Conservation (phyloP, 2,797 vertebrate genomes). For the Epinephelus coioides region DNA sequence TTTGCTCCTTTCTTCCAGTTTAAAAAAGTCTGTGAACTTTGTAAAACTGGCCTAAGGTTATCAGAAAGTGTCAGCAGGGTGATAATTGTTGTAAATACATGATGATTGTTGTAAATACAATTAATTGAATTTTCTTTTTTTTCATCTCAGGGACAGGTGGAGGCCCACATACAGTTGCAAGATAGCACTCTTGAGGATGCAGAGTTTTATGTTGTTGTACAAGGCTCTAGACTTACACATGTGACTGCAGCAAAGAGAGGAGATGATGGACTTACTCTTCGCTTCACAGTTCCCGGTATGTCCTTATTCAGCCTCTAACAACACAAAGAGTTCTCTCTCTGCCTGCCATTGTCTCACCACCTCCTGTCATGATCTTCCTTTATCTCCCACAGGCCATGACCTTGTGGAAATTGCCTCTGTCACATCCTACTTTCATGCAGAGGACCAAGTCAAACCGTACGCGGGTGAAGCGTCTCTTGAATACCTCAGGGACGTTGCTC, state of each 20-base stretch:
- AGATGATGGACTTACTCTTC: conserved; percentile 61
- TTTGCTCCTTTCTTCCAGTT: conserved; percentile 5
- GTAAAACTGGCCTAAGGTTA: not conserved
- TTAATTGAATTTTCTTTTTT: conserved; percentile 20
- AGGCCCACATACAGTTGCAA: conserved; percentile 59
- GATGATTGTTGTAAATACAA: not conserved
- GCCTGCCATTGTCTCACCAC: not conserved
- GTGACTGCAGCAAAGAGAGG: conserved; percentile 72
- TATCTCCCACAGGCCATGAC: conserved; percentile 75
- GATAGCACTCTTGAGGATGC: conserved; percentile 56
- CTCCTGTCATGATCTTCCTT: not conserved
- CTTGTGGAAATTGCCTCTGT: conserved; percentile 74
- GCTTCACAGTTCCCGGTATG: conserved; percentile 82
- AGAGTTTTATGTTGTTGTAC: conserved; percentile 76
- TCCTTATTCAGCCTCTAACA: not conserved
- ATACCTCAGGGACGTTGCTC: conserved; percentile 85
- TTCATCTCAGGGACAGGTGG: conserved; percentile 78
- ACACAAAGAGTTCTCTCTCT: too few relatives aligned
- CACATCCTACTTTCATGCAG: conserved; percentile 59
- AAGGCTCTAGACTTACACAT: conserved; percentile 79
- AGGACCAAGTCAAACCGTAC: conserved; percentile 48
- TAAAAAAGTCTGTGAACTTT: not conserved
- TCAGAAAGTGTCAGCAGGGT: not conserved
- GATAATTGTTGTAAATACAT: not conserved
- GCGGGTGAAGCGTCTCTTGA: conserved; percentile 69